Base-by-base conservation (phyloP, 1,140 invertebrate genomes). In the Calosoma granatense region DNA sequence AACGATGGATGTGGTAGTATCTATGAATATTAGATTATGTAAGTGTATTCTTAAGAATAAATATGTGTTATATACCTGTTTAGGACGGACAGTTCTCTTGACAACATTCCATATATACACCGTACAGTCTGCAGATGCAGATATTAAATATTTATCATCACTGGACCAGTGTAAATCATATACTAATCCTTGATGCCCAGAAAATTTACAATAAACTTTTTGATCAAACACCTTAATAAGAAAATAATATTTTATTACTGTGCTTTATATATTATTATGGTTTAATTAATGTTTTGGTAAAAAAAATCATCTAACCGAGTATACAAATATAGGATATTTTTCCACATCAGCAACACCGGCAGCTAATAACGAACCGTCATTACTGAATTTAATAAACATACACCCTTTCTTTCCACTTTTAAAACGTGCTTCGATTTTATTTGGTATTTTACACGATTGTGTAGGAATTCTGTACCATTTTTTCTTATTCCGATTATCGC, bases 101-200 rank as follows among this genome's bases (percentile, higher is more conserved):
- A 36, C 11, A 51, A 65, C 55, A 22, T 65, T 54, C 64, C 64
- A 65, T 21, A 65, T 54, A 15, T 53, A 58, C 9, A 61, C 63
- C 30, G 56, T 55, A 23, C 20, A 59, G 56, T 65, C 64, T 22
- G 63, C 59, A 11, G 64, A 65, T 22, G 64, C 63, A 22, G 59
- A 58, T 2, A 65, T 20, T 23, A 65, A 43, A 51, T 57, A 20
- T 53, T 56, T 57, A n/a, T 58, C 51, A 20, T 55, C 23, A 36
- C n/a, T 11, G 39, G 51, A 58, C 64, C 64, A 65, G 30, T 54
- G 55, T 2, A 65, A 51, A 51, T 63, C 63, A 23, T 65, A 65
- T 14, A 65, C 58, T 15, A 64, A 23, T 17, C 56, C 59, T 59
- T 60, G 57, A 54, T 65, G 64, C 47, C 54, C 20, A n/a, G 51